These are phyloP conservation scores for Chesias legatella DNA, from an alignment of 2,888 invertebrate species.

Conservation along the genomic window DNA sequence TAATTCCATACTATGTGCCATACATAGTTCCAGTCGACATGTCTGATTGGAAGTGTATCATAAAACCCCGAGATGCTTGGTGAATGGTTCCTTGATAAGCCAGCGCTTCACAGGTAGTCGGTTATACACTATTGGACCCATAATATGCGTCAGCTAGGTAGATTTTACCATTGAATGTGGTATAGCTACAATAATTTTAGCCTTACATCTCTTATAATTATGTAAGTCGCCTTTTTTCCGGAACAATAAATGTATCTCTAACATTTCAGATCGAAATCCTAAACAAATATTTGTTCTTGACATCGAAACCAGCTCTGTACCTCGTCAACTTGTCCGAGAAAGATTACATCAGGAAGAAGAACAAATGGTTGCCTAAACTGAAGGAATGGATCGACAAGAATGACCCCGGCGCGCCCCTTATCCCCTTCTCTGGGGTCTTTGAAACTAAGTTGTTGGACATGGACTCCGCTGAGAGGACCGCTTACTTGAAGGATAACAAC, in stretches of 20 bases:
- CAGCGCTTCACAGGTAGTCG: no score
- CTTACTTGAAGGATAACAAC: constrained; percentile 90
- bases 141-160: no score
- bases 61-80: no score
- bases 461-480: constrained; percentile 87
- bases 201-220: no score
- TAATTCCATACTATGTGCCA: no score
- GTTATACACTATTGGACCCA: no score
- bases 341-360: constrained; percentile 99
- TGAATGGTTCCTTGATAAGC: no score
- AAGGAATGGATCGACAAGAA: constrained; percentile 99
- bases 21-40: no score
- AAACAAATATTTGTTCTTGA: constrained; percentile 97
- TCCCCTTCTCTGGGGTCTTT: constrained; percentile 97
- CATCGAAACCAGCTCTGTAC: constrained; percentile 98
- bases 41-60: no score
- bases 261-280: constrained; percentile 93
- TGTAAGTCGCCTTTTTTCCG: background rate
- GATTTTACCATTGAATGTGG: no score
- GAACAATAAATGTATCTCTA: background rate
- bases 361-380: constrained; percentile 98
- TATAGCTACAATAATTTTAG: no score
- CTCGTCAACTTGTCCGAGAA: constrained; percentile 98
- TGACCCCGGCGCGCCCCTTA: constrained; percentile 95
- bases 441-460: constrained; percentile 93